phyloP scores from a whole-genome alignment of 2,888 invertebrate genomes.

The Drosophila silvestris region DNA sequence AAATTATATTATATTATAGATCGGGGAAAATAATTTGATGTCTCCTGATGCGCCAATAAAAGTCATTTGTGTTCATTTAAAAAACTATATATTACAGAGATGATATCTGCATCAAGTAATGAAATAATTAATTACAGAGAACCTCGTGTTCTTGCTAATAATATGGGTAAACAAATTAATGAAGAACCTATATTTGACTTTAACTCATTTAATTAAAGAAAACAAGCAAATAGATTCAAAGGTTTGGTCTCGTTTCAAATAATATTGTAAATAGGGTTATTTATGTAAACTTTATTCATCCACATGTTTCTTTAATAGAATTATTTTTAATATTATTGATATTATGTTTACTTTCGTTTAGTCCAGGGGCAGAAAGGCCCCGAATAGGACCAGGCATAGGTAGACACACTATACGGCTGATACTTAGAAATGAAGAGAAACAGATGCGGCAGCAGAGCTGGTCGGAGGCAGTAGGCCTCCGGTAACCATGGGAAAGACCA shows the following conservation, averaged over 20 bases:
- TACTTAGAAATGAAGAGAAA: too few species aligned
- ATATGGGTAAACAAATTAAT: background rate
- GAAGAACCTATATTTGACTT: background rate
- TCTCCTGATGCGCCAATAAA: slow-evolving; percentile 4
- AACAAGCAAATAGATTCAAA: background rate
- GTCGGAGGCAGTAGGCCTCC: too few species aligned
- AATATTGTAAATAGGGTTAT: too few species aligned
- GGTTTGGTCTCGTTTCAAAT: background rate
- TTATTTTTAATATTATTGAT: background rate
- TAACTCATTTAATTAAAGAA: background rate
- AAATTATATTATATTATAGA: slow-evolving; percentile 16
- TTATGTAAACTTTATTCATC: background rate
- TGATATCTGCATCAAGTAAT: background rate
- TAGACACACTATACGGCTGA: too few species aligned
- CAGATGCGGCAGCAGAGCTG: too few species aligned
- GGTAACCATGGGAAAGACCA: too few species aligned
- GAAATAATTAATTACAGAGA: background rate
- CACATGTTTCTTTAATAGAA: background rate
- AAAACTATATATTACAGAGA: background rate
- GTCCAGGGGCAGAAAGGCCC: too few species aligned
- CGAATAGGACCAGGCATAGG: too few species aligned
- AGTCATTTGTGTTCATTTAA: slow-evolving; percentile 31
- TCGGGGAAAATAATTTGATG: slow-evolving; percentile 12
- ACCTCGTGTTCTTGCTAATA: background rate
- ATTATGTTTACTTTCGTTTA: background rate